Percentiles rank a stretch among this genome's conserved stretches.
These are phyloP conservation scores for Drosophila kanekoi DNA, from an alignment of 2,888 invertebrate species.

Conservation along the genomic window DNA sequence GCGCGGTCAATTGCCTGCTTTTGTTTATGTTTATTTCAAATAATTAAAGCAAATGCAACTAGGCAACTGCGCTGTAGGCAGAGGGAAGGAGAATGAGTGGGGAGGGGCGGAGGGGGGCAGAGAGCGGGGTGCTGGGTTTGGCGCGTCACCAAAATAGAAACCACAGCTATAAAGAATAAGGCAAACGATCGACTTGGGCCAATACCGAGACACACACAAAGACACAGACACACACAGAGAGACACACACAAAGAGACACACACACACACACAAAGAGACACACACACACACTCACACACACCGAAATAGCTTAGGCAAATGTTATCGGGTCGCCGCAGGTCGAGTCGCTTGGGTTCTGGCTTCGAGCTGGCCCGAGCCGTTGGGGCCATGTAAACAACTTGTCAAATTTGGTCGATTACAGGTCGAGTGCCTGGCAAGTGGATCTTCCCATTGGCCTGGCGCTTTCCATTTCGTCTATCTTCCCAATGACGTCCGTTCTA, in stretches of 20 bases:
- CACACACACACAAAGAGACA: background rate
- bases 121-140: background rate
- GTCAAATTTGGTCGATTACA: constrained; percentile 34
- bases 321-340: constrained; percentile 37
- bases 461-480: background rate
- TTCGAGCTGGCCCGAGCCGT: constrained; percentile 2
- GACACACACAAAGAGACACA: background rate
- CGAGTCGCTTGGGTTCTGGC: background rate
- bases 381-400: constrained; percentile 47
- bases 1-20: constrained; percentile 43
- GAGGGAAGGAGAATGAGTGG: too few relatives aligned
- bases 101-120: too few relatives aligned
- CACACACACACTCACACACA: constrained; percentile 6
- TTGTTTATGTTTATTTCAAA: constrained; percentile 64
- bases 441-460: background rate
- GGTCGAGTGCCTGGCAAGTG: constrained; percentile 10
- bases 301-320: constrained; percentile 40
- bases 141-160: constrained; percentile 46
- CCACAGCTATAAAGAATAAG: constrained; percentile 43
- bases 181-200: constrained; percentile 47
- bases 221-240: background rate
- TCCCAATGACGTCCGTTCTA: constrained; percentile 8
- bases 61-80: background rate
- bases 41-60: constrained; percentile 56
- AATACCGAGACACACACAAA: constrained; percentile 9